phyloP scores from a whole-genome alignment of 2,113 vertebrate genomes.

The Gorsachius goisagi region DNA sequence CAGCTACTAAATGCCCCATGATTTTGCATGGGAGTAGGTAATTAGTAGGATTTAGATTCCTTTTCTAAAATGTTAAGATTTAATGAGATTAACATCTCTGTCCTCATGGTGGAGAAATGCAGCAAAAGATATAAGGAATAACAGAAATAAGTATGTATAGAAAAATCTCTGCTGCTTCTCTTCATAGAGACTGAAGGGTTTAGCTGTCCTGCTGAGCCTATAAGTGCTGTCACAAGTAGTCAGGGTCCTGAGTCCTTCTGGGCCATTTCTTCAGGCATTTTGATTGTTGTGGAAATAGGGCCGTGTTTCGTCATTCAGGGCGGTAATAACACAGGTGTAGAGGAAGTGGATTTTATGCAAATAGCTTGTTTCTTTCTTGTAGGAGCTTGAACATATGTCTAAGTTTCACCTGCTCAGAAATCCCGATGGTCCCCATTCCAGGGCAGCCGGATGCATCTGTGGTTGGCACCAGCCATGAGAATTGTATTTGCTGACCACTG shows the following conservation, averaged over 20 bases:
- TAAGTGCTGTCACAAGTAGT: not conserved
- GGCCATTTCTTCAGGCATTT: not conserved
- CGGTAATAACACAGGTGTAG: not conserved
- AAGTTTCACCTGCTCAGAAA: not conserved
- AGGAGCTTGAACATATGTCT: not conserved
- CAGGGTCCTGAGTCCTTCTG: not conserved
- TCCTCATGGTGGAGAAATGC: not conserved
- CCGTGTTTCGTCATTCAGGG: not conserved
- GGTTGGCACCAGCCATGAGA: not conserved
- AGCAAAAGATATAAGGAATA: not conserved
- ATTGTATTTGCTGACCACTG: not conserved
- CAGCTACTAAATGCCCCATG: not conserved
- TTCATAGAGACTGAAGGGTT: not conserved
- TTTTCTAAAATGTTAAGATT: not conserved
- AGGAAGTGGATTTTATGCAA: constrained; percentile 29
- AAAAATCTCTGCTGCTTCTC: not conserved
- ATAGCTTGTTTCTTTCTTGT: not conserved
- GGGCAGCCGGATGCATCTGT: not conserved
- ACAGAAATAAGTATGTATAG: not conserved
- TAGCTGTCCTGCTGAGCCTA: not conserved
- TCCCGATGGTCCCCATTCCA: accelerated
- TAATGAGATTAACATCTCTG: not conserved
- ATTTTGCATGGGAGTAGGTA: not conserved
- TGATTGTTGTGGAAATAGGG: not conserved
- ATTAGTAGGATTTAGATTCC: not conserved